Conservation (phyloP, 2,888 invertebrate species). For the Monopis laevigella region DNA sequence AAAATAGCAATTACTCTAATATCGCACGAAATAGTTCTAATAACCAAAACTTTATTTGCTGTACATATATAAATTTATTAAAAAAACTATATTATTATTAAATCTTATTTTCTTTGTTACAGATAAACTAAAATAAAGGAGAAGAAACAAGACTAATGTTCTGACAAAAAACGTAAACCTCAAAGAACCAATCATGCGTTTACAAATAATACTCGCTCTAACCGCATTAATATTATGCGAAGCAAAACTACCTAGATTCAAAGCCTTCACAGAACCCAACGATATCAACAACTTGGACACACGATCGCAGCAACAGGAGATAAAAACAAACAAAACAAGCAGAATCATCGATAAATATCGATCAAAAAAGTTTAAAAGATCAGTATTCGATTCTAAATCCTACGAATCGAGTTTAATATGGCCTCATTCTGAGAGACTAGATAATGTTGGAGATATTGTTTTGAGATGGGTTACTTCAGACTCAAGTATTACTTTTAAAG, state of each 20-base stretch:
- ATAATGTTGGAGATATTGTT: conserved; percentile 62
- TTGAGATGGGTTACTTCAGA: conserved; percentile 80
- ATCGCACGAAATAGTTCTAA: neutral
- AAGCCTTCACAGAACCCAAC: conserved; percentile 36
- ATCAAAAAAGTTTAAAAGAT: conserved; percentile 40
- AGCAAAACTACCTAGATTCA: conserved; percentile 47
- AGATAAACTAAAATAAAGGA: conserved; percentile 26
- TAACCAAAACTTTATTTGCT: neutral
- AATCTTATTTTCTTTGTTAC: conserved; percentile 32
- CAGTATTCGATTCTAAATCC: conserved; percentile 53
- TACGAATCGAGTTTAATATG: conserved; percentile 59
- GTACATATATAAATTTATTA: neutral
- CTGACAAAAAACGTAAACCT: too few species aligned
- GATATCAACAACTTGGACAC: conserved; percentile 38
- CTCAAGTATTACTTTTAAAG: conserved; percentile 82
- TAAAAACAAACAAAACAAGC: conserved; percentile 45
- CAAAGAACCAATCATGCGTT: conserved; percentile 45
- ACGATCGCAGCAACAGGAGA: conserved; percentile 36
- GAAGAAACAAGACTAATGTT: neutral
- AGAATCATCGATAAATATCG: conserved; percentile 47
- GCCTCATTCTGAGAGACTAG: conserved; percentile 67
- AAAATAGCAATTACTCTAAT: neutral
- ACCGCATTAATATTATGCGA: conserved; percentile 48
- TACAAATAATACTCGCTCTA: conserved; percentile 42
- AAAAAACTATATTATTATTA: neutral